Evolutionary conservation across 1,140 invertebrate genomes (phyloP), one percentile per base, ranked within the genome.

Genomic region (Drosophila takahashii): DNA sequence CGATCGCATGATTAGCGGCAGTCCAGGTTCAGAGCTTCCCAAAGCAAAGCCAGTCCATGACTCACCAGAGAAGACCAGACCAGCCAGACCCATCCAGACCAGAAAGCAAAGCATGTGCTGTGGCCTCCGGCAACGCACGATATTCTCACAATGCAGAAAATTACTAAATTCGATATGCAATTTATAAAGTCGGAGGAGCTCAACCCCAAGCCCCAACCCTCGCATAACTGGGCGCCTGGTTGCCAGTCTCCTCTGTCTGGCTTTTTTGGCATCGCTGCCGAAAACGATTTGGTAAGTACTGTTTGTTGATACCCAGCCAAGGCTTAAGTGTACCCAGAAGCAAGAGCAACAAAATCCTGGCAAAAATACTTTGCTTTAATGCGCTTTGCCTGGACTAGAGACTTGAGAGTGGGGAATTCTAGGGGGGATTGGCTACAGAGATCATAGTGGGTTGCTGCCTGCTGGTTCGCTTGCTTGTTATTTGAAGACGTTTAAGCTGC

Each of bases 81-180:
- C 47, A 51, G 29, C 41, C 18, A 6, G 6, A 10, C 27, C 71
- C 36, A 39, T 36, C 18, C 29, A 67, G 47, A 48, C n/a, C 47
- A 26, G 18, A 45, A 13, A 47, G 44, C 32, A 11, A 39, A 60
- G 54, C 44, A 53, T 61, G 42, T 70, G 50, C 62, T 56, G 22
- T 45, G 54, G 57, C 83, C 67, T 32, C 45, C 65, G 64, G 66
- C 75, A 81, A 83, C 76, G 83, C 83, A 87, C 75, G 79, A 79
- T 75, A 76, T 60, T 87, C 74, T 72, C 72, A 70, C 70, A 83
- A 69, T 83, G 66, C 61, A 56, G 39, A 89, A 86, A 86, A 86
- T 83, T 79, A 89, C 84, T 77, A 84, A 87, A 89, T 83, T 87
- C 83, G 79, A 89, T 87, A 89, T 87, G 84, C 83, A 89, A 87